A percentile compares a stretch with the other conserved stretches of the same genome.
Conservation (phyloP, 2,113 vertebrate genomes). For the Fukomys damarensis region DNA sequence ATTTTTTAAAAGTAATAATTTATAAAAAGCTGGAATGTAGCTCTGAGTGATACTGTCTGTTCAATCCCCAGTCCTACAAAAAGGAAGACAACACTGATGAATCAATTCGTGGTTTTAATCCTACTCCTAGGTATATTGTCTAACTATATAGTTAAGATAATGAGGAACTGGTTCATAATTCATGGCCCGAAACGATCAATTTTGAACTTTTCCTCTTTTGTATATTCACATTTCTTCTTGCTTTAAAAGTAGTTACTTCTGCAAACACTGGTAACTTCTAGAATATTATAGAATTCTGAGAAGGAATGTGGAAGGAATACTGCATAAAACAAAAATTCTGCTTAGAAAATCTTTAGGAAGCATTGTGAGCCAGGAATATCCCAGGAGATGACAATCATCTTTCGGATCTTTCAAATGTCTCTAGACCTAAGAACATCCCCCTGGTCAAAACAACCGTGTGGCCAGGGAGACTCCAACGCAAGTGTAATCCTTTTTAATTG, state of each 20-base stretch:
- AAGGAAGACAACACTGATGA: neutral
- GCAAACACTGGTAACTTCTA: neutral
- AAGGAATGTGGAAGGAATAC: neutral
- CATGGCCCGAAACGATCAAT: neutral
- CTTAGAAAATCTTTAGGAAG: neutral
- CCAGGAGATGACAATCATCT: neutral
- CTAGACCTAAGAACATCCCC: neutral
- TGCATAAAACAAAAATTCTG: neutral
- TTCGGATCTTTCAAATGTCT: neutral
- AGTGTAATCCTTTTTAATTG: neutral
- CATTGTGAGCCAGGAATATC: neutral
- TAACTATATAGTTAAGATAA: neutral
- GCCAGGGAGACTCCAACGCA: neutral
- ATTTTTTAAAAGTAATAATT: neutral
- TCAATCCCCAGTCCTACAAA: neutral
- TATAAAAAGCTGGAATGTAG: neutral
- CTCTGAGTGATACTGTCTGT: neutral
- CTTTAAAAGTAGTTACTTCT: conserved; percentile 32
- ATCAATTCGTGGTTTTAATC: neutral
- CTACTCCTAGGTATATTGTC: neutral
- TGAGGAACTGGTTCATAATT: neutral
- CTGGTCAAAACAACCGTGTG: neutral
- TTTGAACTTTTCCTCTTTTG: neutral
- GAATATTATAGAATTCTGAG: neutral
- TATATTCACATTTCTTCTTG: neutral